Conservation (phyloP, 2,888 invertebrate species). For the Phengaris arion region DNA sequence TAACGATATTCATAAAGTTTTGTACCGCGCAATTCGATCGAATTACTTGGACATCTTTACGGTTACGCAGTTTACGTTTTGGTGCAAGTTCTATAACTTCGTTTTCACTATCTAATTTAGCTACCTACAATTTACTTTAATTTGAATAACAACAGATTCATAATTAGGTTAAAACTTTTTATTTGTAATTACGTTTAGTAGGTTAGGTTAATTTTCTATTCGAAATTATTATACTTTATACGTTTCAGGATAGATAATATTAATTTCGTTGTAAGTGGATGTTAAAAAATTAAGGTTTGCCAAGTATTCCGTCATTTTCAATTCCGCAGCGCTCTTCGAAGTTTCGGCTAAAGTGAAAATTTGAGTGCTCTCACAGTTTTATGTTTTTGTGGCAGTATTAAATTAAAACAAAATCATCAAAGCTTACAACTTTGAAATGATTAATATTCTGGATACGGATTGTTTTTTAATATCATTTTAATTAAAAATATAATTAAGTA, state of each 20-base stretch:
- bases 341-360: constrained; percentile 26
- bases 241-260: constrained; percentile 1
- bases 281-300: constrained; percentile 22
- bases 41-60: no score
- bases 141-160: background rate
- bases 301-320: constrained; percentile 28
- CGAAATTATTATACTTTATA: constrained; percentile 14
- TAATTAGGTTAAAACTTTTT: background rate
- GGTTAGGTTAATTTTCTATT: background rate
- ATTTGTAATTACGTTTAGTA: background rate
- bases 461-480: no score
- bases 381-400: constrained; percentile 16
- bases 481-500: no score
- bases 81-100: background rate
- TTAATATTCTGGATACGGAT: background rate
- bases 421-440: background rate
- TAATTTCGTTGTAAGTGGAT: constrained; percentile 14
- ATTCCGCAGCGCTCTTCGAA: constrained; percentile 8
- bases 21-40: no score
- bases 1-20: no score
- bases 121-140: background rate
- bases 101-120: no score
- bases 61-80: no score
- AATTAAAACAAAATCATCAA: constrained; percentile 17
- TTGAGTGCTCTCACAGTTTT: constrained; percentile 22